Percentiles rank a stretch among this genome's conserved stretches.
Conservation (phyloP, 2,113 vertebrate genomes). For the Perca flavescens region DNA sequence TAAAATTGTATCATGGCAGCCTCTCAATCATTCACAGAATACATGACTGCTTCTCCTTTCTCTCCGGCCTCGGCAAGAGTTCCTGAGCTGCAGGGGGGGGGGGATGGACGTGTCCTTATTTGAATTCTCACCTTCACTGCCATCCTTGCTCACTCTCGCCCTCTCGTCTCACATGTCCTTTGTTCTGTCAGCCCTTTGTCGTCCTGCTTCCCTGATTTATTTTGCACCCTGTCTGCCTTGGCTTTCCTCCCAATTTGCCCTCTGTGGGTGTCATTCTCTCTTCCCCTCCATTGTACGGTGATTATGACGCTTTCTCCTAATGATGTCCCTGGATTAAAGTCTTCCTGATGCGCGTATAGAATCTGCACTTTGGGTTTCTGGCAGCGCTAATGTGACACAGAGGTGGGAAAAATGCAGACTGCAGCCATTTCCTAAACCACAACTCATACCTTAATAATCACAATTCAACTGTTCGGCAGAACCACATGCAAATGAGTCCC, state of each 20-base stretch:
- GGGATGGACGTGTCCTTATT: constrained; percentile 29
- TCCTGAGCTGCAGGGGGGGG: background rate
- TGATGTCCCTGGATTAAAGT: constrained; percentile 25
- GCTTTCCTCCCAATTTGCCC: background rate
- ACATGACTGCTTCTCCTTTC: constrained; percentile 16
- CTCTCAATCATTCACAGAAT: constrained; percentile 50
- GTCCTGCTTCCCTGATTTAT: background rate
- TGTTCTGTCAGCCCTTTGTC: constrained; percentile 5
- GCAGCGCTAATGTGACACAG: background rate
- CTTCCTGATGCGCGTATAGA: background rate
- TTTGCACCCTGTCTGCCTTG: background rate
- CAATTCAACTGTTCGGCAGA: background rate
- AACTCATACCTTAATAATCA: background rate
- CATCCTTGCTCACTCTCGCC: background rate
- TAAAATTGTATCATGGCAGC: constrained; percentile 49
- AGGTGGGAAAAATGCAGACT: background rate
- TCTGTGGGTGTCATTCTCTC: background rate
- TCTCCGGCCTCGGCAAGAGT: background rate
- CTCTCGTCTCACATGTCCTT: constrained; percentile 10
- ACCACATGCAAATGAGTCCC: background rate
- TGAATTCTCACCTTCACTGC: constrained; percentile 32
- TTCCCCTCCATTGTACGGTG: background rate
- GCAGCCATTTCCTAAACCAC: background rate
- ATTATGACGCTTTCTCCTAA: constrained; percentile 35
- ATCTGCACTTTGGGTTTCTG: background rate